Evolutionary conservation across 1,140 invertebrate species (phyloP), one percentile per base, ranked within the genome.

Genomic region (Pseudobourletiella spinata): DNA sequence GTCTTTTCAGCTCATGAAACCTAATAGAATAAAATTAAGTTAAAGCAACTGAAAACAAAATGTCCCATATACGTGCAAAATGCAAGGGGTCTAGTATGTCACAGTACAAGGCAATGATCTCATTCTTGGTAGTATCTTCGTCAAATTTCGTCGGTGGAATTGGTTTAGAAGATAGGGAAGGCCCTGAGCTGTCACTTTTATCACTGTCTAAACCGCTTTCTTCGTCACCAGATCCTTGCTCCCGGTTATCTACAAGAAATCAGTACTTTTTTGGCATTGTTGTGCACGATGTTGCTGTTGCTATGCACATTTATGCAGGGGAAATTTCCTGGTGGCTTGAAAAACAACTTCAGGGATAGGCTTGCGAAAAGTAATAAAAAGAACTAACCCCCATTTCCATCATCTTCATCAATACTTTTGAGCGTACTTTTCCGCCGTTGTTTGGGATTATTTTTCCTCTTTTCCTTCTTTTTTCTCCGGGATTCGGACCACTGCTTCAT

Each of bases 1-100:
- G 73, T 63, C 74, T 70, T 29, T 79, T 76, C 43, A 76, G 71
- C 30, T 77, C 72, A 3, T 71, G 64, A 44, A 77, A 74, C 29
- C 75, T 72, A 20, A 69, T 28, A 51, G 18, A 6, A 42, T 51
- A 2, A 25, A 26, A 66, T 35, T n/a, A n/a, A n/a, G n/a, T n/a
- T n/a, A n/a, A n/a, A n/a, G n/a, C n/a, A n/a, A n/a, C n/a, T n/a
- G n/a, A n/a, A n/a, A n/a, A n/a, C n/a, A n/a, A n/a, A n/a, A n/a
- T n/a, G n/a, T n/a, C n/a, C n/a, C n/a, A n/a, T n/a, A n/a, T n/a
- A n/a, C n/a, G n/a, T n/a, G n/a, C n/a, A n/a, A n/a, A n/a, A n/a
- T n/a, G n/a, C n/a, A n/a, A n/a, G n/a, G n/a, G n/a, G n/a, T n/a
- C n/a, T n/a, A n/a, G n/a, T n/a, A n/a, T n/a, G n/a, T 25, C 15